Evolutionary conservation across 2,797 vertebrate genomes (phyloP).

Genomic region (Rhincodon typus): DNA sequence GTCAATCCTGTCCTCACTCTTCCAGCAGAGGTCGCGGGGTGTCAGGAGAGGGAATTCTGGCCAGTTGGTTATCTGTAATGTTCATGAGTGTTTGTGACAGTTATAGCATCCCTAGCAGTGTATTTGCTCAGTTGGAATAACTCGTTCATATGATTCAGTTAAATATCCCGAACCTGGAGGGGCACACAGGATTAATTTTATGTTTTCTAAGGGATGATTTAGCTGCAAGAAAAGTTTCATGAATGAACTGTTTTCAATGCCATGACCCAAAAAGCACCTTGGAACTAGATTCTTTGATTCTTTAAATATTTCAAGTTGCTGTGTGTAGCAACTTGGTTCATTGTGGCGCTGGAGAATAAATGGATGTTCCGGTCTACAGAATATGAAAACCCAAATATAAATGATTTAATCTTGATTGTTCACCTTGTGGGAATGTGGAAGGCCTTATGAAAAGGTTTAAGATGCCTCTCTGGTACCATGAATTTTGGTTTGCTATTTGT

Average conservation of each 20-base stretch:
- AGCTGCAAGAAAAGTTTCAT: not conserved
- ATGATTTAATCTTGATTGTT: not conserved
- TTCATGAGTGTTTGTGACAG: not conserved
- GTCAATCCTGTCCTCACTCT: not conserved
- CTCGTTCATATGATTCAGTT: not conserved
- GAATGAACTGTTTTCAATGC: too few relatives aligned
- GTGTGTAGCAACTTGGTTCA: not conserved
- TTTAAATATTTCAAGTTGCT: not conserved
- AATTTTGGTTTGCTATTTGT: not conserved
- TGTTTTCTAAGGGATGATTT: not conserved
- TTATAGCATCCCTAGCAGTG: not conserved
- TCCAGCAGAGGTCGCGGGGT: not conserved
- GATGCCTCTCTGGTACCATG: not conserved
- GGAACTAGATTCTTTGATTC: not conserved
- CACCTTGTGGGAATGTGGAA: not conserved
- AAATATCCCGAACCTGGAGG: not conserved
- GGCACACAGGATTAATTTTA: not conserved
- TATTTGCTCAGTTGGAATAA: not conserved
- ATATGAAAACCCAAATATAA: not conserved
- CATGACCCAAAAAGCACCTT: too few relatives aligned
- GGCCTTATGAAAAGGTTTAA: not conserved
- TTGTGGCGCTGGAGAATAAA: not conserved
- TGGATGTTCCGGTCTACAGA: not conserved
- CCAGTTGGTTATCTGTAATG: not conserved
- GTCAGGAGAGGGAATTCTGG: not conserved